These are phyloP conservation scores for Columba janthina DNA, from an alignment of 2,113 vertebrate species.

Conservation along the genomic window DNA sequence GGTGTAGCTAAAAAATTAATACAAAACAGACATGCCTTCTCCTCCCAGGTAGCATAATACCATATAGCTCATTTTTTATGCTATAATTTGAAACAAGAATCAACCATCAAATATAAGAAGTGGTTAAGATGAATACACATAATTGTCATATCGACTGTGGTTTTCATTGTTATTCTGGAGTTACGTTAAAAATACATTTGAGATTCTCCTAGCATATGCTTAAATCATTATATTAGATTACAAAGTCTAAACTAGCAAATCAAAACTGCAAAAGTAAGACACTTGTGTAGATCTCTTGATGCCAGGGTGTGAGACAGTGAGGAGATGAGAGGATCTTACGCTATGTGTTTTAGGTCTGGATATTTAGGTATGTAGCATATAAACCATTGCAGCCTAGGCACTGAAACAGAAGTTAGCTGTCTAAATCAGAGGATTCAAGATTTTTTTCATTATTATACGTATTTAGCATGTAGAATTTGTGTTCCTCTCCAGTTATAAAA, in stretches of 20 bases:
- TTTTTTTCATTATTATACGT: fast-evolving
- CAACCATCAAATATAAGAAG: not conserved
- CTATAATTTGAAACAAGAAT: not conserved
- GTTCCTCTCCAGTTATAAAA: not conserved
- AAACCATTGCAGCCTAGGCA: not conserved
- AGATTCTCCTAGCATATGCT: not conserved
- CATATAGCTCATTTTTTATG: not conserved
- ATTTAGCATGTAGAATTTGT: not conserved
- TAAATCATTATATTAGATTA: not conserved
- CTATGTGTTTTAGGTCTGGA: not conserved
- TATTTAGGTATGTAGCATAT: not conserved
- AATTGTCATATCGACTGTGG: not conserved
- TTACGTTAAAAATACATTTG: not conserved
- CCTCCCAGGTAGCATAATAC: not conserved
- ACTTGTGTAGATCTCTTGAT: not conserved
- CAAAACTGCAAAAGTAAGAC: not conserved
- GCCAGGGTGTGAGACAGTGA: not conserved
- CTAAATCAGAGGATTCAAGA: not conserved
- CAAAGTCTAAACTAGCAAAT: not conserved
- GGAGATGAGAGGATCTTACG: not conserved
- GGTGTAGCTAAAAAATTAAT: not conserved
- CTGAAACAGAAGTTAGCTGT: not conserved
- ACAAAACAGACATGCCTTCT: not conserved
- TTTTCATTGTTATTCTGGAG: not conserved
- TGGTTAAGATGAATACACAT: not conserved